A percentile compares a stretch with the other conserved stretches of the same genome.
phyloP scores from a whole-genome alignment of 2,797 vertebrate genomes.

The Rhodeus uyekii region DNA sequence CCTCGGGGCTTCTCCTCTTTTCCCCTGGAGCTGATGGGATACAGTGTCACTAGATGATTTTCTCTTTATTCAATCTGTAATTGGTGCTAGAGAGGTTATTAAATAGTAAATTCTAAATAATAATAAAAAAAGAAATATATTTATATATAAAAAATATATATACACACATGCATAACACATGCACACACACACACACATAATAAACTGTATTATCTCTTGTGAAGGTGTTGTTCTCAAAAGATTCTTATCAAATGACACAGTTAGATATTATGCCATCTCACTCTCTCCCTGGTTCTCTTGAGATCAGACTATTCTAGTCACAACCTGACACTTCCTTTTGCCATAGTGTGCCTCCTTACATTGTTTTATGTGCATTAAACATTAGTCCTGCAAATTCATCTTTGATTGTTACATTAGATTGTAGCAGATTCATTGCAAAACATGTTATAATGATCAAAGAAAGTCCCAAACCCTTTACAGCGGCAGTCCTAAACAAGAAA shows the following conservation, averaged over 20 bases:
- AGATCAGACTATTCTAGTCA: not conserved
- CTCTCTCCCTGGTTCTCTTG: not conserved
- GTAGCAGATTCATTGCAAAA: not conserved
- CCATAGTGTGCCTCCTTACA: not conserved
- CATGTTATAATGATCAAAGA: not conserved
- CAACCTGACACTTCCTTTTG: not conserved
- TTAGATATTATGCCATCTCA: not conserved
- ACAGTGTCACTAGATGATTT: conserved; percentile 35
- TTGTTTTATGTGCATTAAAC: not conserved
- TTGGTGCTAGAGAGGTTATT: not conserved
- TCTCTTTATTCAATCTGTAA: not conserved
- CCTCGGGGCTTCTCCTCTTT: not conserved
- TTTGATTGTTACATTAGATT: not conserved
- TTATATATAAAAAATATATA: no score
- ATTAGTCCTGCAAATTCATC: not conserved
- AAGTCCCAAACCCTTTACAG: not conserved
- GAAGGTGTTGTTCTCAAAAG: not conserved
- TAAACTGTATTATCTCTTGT: no score
- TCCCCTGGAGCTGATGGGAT: conserved; percentile 7
- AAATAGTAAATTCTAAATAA: not conserved
- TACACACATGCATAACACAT: no score
- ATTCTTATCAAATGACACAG: not conserved
- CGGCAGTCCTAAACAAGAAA: not conserved
- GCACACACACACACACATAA: no score
- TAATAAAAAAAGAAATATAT: no score